phyloP scores from a whole-genome alignment of 1,140 invertebrate genomes.

The Campoletis sonorensis region DNA sequence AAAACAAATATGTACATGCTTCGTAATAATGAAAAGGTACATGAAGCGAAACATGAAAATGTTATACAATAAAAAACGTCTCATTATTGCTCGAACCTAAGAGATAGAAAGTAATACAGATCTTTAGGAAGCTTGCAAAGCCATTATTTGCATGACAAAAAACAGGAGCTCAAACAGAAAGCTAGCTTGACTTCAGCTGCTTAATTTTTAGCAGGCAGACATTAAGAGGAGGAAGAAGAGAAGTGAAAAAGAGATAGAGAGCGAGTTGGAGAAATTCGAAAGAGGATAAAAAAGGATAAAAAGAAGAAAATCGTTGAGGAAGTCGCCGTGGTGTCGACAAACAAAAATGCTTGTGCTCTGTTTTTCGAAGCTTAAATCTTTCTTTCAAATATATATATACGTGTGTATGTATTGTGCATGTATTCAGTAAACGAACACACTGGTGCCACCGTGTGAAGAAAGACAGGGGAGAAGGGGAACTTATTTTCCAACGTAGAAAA shows the following conservation, averaged over 20 bases:
- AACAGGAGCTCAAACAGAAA: neutral
- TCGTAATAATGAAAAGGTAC: no score
- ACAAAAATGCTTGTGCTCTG: conserved; percentile 3
- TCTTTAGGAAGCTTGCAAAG: neutral
- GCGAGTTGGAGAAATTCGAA: neutral
- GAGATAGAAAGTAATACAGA: neutral
- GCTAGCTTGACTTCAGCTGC: neutral
- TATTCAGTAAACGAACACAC: neutral
- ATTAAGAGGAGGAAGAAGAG: neutral
- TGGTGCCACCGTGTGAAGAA: neutral
- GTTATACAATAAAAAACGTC: neutral
- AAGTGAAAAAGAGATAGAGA: neutral
- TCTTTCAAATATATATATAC: neutral
- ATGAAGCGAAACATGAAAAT: no score
- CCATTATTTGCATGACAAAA: conserved; percentile 6
- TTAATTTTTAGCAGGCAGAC: neutral
- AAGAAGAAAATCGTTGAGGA: conserved; percentile 5
- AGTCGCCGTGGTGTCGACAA: conserved; percentile 16
- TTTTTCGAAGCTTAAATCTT: neutral
- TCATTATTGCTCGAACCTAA: neutral
- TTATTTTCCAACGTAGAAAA: conserved; percentile 45
- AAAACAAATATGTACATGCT: no score
- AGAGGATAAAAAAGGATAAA: neutral
- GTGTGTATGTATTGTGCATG: no score
- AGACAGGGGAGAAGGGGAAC: neutral